Conservation (phyloP, 1,140 invertebrate genomes). For the Scaptomyza montana region DNA sequence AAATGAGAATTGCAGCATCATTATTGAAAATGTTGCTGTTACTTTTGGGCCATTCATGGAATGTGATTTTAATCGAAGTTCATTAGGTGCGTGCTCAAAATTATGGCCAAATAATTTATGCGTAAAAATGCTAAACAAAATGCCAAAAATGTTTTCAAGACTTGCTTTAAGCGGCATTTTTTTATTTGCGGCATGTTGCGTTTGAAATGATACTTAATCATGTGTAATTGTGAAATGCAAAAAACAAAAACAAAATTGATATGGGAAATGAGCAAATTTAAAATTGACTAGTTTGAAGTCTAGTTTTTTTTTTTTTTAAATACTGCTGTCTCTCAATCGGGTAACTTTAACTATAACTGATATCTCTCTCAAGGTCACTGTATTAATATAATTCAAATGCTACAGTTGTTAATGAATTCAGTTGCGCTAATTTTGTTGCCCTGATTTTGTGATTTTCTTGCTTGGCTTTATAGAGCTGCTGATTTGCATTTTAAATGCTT, state of each 20-base stretch:
- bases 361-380: conserved; percentile 70
- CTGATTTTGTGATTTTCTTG: conserved; percentile 22
- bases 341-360: conserved; percentile 5
- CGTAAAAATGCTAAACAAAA: conserved; percentile 73
- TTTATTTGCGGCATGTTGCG: conserved; percentile 41
- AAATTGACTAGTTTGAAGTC: conserved; percentile 23
- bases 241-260: conserved; percentile 43
- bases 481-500: conserved; percentile 55
- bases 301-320: conserved; percentile 10
- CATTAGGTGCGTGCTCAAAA: conserved; percentile 59
- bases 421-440: conserved; percentile 72
- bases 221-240: conserved; percentile 69
- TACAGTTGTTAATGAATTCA: conserved; percentile 78
- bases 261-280: conserved; percentile 48
- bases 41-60: conserved; percentile 25
- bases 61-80: conserved; percentile 58
- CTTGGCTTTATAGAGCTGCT: conserved; percentile 32
- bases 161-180: conserved; percentile 28
- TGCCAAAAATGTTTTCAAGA: conserved; percentile 32
- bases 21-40: conserved; percentile 25
- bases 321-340: conserved; percentile 37
- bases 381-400: conserved; percentile 62
- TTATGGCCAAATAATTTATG: conserved; percentile 68
- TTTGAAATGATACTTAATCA: conserved; percentile 80
- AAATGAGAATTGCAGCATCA: conserved; percentile 68